These are phyloP conservation scores for Orientallactaga sibirica DNA, from an alignment of 2,797 vertebrate species.

Conservation along the genomic window DNA sequence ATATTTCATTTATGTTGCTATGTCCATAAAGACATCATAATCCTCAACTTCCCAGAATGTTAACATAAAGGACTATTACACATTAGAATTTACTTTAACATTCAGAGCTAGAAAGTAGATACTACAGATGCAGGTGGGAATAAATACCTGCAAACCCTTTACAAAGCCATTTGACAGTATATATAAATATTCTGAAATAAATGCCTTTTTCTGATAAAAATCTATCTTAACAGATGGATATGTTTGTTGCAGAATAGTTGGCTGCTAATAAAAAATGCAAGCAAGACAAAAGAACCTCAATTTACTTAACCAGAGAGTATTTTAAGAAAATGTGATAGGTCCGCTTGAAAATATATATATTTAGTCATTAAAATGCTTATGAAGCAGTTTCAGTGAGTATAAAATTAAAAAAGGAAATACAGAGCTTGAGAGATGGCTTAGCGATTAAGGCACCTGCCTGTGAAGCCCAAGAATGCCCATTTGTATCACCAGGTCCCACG, in stretches of 20 bases:
- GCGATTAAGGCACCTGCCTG: too few species aligned
- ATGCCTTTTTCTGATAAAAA: slow-evolving; percentile 41
- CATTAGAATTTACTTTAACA: slow-evolving; percentile 56
- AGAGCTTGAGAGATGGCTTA: too few species aligned
- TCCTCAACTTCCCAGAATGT: slow-evolving; percentile 39
- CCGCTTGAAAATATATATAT: slow-evolving; percentile 50
- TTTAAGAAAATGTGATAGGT: slow-evolving; percentile 53
- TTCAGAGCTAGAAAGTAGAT: background rate
- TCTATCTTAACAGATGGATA: slow-evolving; percentile 46
- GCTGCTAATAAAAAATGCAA: slow-evolving; percentile 42
- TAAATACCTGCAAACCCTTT: slow-evolving; percentile 39
- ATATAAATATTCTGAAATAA: slow-evolving; percentile 38
- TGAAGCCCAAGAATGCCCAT: too few species aligned
- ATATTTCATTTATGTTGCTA: slow-evolving; percentile 23
- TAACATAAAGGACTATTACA: slow-evolving; percentile 38
- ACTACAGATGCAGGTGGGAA: slow-evolving; percentile 2
- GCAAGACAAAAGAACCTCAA: slow-evolving; percentile 35
- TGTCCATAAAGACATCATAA: background rate
- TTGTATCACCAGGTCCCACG: too few species aligned
- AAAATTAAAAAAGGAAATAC: slow-evolving; percentile 5
- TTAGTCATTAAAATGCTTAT: slow-evolving; percentile 64
- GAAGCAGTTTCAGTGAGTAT: slow-evolving; percentile 37
- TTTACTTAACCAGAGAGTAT: slow-evolving; percentile 34
- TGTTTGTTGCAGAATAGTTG: slow-evolving; percentile 49
- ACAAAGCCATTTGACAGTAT: slow-evolving; percentile 62